These are phyloP conservation scores for Thalassoma bifasciatum DNA, from an alignment of 2,113 vertebrate species.

Conservation along the genomic window DNA sequence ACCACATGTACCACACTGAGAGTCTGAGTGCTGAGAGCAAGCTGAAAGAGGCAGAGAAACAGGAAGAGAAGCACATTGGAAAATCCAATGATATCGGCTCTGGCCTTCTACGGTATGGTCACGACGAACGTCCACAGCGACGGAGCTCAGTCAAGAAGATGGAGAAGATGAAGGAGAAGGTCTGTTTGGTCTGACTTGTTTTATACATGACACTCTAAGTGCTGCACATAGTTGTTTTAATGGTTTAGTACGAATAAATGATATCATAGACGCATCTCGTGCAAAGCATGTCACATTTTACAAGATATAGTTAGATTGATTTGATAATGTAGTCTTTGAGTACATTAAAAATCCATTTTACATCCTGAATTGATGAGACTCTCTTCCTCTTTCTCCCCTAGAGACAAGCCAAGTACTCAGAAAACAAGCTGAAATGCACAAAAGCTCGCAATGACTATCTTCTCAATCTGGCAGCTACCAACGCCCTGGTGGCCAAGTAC, in stretches of 20 bases:
- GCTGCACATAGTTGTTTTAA: neutral
- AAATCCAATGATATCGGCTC: constrained; percentile 90
- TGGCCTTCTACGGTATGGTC: constrained; percentile 90
- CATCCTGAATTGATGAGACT: constrained; percentile 46
- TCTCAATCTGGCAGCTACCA: constrained; percentile 94
- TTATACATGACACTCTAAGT: neutral
- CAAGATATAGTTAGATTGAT: constrained; percentile 32
- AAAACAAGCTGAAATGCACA: constrained; percentile 99
- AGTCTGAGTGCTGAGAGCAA: constrained; percentile 97
- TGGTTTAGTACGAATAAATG: neutral
- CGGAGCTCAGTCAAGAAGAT: constrained; percentile 98
- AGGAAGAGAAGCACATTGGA: constrained; percentile 97
- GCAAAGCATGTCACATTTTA: neutral
- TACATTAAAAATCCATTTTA: constrained; percentile 53
- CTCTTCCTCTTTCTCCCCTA: constrained; percentile 70
- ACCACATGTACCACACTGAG: constrained; percentile 98
- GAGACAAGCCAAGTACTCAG: constrained; percentile 98
- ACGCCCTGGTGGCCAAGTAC: constrained; percentile 96
- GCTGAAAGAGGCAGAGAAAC: constrained; percentile 97
- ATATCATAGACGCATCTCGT: neutral
- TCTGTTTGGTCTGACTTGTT: constrained; percentile 37
- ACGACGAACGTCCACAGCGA: constrained; percentile 93
- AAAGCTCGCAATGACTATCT: constrained; percentile 98
- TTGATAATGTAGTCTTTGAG: constrained; percentile 34
- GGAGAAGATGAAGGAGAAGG: constrained; percentile 87